Percentiles rank a stretch among this genome's conserved stretches.
These are phyloP conservation scores for Dusona sp. DNA, from an alignment of 2,888 invertebrate genomes.

Conservation along the genomic window DNA sequence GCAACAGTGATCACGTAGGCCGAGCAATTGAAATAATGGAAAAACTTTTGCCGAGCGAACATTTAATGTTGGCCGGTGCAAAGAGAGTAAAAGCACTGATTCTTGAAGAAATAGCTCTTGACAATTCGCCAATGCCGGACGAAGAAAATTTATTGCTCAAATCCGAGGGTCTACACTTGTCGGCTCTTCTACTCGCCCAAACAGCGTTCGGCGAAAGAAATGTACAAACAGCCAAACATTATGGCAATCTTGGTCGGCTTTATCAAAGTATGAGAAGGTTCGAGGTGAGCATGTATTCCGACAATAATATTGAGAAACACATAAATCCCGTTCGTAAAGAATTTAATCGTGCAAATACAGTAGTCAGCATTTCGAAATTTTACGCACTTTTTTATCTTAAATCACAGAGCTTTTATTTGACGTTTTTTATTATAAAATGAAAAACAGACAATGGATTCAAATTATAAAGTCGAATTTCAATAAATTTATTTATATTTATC, in stretches of 20 bases:
- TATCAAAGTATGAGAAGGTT: constrained; percentile 97
- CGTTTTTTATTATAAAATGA: too few relatives aligned
- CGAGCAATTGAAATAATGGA: constrained; percentile 93
- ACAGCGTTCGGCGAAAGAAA: constrained; percentile 96
- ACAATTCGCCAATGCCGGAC: constrained; percentile 87
- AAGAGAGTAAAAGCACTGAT: constrained; percentile 97
- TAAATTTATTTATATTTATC: too few relatives aligned
- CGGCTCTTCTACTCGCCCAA: constrained; percentile 92
- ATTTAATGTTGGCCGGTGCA: constrained; percentile 94
- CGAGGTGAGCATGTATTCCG: constrained; percentile 85
- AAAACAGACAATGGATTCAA: too few relatives aligned
- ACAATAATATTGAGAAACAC: background rate
- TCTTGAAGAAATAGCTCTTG: constrained; percentile 96
- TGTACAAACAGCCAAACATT: constrained; percentile 98
- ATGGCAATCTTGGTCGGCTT: constrained; percentile 96
- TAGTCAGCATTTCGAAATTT: too few relatives aligned
- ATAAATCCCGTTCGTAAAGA: background rate
- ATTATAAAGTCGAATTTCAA: too few relatives aligned
- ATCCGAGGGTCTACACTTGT: constrained; percentile 93
- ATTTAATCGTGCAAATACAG: too few relatives aligned
- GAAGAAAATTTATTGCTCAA: constrained; percentile 89
- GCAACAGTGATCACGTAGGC: constrained; percentile 91
- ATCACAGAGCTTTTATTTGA: too few relatives aligned
- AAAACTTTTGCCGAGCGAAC: constrained; percentile 92
- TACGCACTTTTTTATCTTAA: too few relatives aligned